Conservation (phyloP, 2,113 vertebrate genomes). For the Ciconia stormi region DNA sequence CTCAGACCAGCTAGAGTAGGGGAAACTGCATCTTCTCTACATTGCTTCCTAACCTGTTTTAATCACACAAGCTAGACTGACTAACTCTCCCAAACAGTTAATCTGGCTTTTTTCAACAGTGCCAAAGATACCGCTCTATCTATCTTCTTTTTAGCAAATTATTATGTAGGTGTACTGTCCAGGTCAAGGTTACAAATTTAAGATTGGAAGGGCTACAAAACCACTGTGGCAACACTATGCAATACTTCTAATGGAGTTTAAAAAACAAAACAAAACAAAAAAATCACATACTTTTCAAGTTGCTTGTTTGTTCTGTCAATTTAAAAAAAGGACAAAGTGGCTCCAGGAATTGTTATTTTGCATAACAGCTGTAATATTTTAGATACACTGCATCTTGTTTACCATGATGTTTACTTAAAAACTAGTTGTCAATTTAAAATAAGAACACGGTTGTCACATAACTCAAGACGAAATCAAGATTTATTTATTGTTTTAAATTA, state of each 20-base stretch:
- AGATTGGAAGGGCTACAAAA: neutral
- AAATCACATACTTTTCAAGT: neutral
- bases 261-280: neutral
- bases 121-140: neutral
- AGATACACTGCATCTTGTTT: neutral
- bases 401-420: neutral
- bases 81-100: neutral
- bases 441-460: neutral
- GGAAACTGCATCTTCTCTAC: neutral
- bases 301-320: neutral
- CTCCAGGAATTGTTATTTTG: neutral
- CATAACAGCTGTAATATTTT: neutral
- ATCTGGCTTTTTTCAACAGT: neutral
- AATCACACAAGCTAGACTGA: neutral
- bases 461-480: neutral
- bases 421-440: neutral
- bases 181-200: neutral
- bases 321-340: neutral
- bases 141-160: neutral
- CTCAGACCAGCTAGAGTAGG: neutral
- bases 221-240: neutral
- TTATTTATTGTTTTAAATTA: neutral
- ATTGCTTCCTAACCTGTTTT: neutral
- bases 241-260: neutral
- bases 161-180: neutral